Percentiles rank a stretch among this genome's conserved stretches.
These are phyloP conservation scores for Phyllotreta cruciferae DNA, from an alignment of 2,888 invertebrate species.

Conservation along the genomic window DNA sequence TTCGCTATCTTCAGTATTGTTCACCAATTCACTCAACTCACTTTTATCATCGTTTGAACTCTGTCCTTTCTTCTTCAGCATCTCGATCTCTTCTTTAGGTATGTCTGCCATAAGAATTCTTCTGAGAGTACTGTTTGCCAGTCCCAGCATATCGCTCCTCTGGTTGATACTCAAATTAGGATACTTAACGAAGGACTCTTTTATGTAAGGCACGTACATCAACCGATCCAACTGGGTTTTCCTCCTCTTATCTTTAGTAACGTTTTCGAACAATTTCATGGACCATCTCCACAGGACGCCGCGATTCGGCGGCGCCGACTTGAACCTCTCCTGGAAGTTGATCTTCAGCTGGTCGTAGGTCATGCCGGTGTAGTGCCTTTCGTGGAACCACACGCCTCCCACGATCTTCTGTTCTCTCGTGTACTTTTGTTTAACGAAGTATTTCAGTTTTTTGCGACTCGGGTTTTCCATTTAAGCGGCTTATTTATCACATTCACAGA, in stretches of 20 bases:
- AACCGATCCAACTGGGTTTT: too few species aligned
- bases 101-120: neutral
- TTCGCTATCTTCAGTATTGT: too few species aligned
- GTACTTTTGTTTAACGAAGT: neutral
- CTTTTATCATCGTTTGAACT: neutral
- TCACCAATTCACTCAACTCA: too few species aligned
- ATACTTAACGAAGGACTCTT: conserved; percentile 14
- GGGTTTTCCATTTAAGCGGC: too few species aligned
- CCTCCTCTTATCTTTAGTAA: too few species aligned
- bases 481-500: too few species aligned
- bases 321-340: conserved; percentile 1
- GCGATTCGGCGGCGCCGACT: neutral
- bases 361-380: conserved; percentile 8
- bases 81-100: neutral
- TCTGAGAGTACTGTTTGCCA: neutral
- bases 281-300: neutral
- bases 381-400: conserved; percentile 2
- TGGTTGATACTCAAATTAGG: neutral
- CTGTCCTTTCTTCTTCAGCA: neutral
- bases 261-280: neutral
- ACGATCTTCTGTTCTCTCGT: conserved; percentile 14
- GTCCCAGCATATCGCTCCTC: conserved; percentile 12
- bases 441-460: too few species aligned
- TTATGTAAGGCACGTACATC: neutral
- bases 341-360: neutral